A percentile compares a stretch with the other conserved stretches of the same genome.
phyloP scores from a whole-genome alignment of 37 sponge, comb jelly and placozoan species.

The Chondrilla cf. caribensis region DNA sequence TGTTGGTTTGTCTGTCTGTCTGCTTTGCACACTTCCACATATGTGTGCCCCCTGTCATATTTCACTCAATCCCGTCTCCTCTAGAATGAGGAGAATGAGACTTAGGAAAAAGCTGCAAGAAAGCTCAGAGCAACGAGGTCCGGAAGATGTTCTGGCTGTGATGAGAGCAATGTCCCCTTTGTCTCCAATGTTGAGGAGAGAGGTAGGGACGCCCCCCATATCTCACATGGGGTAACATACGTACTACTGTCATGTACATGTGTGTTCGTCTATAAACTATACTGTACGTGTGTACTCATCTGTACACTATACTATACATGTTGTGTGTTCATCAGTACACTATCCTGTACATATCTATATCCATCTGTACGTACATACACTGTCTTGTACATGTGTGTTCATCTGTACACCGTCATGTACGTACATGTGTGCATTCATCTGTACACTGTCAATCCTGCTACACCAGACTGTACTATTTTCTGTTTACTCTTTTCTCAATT shows the following conservation, averaged over 20 bases:
- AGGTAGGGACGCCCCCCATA: background rate
- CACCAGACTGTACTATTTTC: too few relatives aligned
- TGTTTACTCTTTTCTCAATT: too few relatives aligned
- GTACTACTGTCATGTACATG: too few relatives aligned
- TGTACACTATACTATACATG: background rate
- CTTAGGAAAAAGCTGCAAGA: conserved; percentile 12
- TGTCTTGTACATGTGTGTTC: background rate
- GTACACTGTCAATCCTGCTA: too few relatives aligned
- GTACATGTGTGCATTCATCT: conserved; percentile 6
- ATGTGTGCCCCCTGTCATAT: too few relatives aligned
- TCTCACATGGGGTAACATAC: too few relatives aligned
- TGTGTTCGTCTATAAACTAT: background rate
- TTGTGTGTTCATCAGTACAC: too few relatives aligned
- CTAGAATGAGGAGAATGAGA: background rate
- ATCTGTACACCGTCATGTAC: background rate
- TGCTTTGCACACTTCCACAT: too few relatives aligned
- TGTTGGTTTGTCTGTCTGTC: too few relatives aligned
- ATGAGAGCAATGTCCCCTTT: conserved; percentile 15
- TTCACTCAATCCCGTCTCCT: too few relatives aligned
- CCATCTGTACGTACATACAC: too few relatives aligned
- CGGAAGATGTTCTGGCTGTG: conserved; percentile 19
- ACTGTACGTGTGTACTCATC: background rate
- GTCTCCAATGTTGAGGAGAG: conserved; percentile 21
- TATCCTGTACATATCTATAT: too few relatives aligned
- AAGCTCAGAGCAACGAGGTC: background rate